Conservation (phyloP, 2,113 vertebrate genomes). For the Chinchilla lanigera region DNA sequence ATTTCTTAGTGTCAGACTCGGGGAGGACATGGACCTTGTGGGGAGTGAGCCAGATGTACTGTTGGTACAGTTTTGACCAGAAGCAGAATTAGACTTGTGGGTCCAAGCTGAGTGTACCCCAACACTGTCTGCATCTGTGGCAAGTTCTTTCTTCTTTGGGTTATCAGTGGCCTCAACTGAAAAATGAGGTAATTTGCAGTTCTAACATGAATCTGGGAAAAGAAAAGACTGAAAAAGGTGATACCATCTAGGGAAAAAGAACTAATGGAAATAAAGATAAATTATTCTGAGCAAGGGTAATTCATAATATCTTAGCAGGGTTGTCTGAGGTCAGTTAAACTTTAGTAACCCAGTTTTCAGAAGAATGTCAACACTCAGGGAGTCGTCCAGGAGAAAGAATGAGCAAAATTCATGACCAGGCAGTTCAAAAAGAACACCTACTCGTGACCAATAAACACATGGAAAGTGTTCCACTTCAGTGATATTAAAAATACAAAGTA, state of each 20-base stretch:
- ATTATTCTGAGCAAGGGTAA: conserved; percentile 57
- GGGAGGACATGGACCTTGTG: neutral
- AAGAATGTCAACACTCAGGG: conserved; percentile 53
- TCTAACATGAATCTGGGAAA: neutral
- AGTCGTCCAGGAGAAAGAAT: conserved; percentile 5
- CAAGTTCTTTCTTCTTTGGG: neutral
- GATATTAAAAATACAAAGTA: conserved; percentile 21
- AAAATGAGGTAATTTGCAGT: conserved; percentile 24
- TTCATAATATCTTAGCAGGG: conserved; percentile 55
- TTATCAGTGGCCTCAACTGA: neutral
- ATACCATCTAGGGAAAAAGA: conserved; percentile 12
- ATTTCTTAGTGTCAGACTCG: neutral
- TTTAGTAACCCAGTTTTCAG: conserved; percentile 63
- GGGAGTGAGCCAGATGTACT: neutral
- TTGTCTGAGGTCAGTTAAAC: conserved; percentile 70
- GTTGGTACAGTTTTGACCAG: neutral
- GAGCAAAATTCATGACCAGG: conserved; percentile 17
- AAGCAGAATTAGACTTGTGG: neutral
- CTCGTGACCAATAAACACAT: neutral
- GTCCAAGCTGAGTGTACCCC: neutral
- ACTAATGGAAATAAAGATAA: conserved; percentile 13
- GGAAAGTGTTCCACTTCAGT: neutral
- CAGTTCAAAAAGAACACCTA: neutral
- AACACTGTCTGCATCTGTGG: neutral
- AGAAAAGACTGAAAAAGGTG: neutral